Evolutionary conservation across 1,140 invertebrate genomes (phyloP), one percentile per base, ranked within the genome.

Genomic region (Tribolium madens): DNA sequence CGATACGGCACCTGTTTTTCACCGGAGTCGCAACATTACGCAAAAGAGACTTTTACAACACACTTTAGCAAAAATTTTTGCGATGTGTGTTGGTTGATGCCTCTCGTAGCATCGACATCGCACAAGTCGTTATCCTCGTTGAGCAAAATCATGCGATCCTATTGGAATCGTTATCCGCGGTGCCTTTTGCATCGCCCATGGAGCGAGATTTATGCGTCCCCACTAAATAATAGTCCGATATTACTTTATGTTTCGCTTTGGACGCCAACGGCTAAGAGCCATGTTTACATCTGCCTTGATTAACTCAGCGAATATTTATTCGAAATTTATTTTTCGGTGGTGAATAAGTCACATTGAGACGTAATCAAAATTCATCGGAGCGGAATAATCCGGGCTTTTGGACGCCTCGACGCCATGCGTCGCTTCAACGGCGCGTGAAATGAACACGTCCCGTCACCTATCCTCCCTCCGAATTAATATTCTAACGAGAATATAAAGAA

Each of bases 191-290:
- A 75, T 69, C 71, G 47, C 80, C 80, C 68, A 76, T 73, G 53
- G 76, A 78, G 73, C 71, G 70, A 81, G 79, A 80, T 81, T 81
- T 81, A 81, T 81, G 53, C 46, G 64, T 53, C 15, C 77, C 75
- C 76, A 77, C 78, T 68, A 77, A 81, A 81, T 81, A 81, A 81
- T 81, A 78, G 80, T 78, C 80, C 76, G 80, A 80, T 81, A 81
- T 81, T 80, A 78, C 75, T 81, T 80, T 81, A 81, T 81, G 80
- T 78, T 80, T 31, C 74, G 50, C 75, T 73, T 52, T 13, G 68
- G 72, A 57, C 70, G 79, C 79, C 77, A 75, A 79, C 52, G 77
- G 77, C 79, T 53, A 76, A 79, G 36, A 69, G 57, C 52, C 79
- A 76, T 76, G 79, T 80, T 80, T 80, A 80, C 77, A 80, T 80